Percentiles rank a stretch among this genome's conserved stretches.
phyloP scores from a whole-genome alignment of 2,797 vertebrate species.

The Synanceia verrucosa region DNA sequence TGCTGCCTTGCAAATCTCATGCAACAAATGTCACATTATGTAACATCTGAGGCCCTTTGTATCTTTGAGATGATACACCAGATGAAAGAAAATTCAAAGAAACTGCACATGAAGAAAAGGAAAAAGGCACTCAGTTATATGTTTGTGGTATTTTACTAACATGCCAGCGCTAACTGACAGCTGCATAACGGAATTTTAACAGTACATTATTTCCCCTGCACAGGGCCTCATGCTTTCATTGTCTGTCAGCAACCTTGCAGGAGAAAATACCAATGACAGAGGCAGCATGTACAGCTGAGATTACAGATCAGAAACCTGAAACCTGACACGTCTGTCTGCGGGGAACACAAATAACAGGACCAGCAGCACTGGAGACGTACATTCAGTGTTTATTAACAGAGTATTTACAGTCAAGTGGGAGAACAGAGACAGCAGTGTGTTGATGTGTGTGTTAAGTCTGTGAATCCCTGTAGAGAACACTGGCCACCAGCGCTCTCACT shows the following conservation, averaged over 20 bases:
- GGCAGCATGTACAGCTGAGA: constrained; percentile 12
- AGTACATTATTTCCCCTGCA: constrained; percentile 9
- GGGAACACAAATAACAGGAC: constrained; percentile 22
- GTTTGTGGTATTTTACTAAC: constrained; percentile 20
- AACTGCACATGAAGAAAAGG: background rate
- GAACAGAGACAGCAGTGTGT: constrained; percentile 1
- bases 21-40: constrained; percentile 21
- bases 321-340: constrained; percentile 22
- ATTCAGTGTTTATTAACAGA: constrained; percentile 66
- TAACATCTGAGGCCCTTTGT: constrained; percentile 9
- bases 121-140: background rate
- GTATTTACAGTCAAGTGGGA: constrained; percentile 60
- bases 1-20: constrained; percentile 18
- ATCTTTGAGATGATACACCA: background rate
- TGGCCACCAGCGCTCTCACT: constrained; percentile 83
- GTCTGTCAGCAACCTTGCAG: background rate
- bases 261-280: constrained; percentile 33
- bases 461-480: constrained; percentile 84
- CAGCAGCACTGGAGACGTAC: background rate
- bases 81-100: background rate
- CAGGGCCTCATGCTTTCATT: constrained; percentile 5
- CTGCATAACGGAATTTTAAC: constrained; percentile 18
- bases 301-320: constrained; percentile 32
- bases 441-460: constrained; percentile 25
- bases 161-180: constrained; percentile 23